A percentile compares a stretch with the other conserved stretches of the same genome.
phyloP scores from a whole-genome alignment of 1,140 invertebrate genomes.

The Aethina tumida region DNA sequence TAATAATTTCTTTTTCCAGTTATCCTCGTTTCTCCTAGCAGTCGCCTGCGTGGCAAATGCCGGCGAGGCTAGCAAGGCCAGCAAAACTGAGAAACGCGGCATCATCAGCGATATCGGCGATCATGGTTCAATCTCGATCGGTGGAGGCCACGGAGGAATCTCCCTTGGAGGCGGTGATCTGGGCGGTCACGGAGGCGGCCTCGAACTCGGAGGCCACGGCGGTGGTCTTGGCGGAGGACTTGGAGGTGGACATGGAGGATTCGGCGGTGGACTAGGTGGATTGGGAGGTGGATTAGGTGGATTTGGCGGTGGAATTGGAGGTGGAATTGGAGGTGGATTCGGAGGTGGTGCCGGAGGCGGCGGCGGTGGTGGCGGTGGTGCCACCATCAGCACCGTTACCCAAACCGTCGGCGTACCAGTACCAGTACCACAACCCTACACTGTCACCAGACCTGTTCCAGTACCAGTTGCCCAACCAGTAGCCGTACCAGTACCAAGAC shows the following conservation, averaged over 20 bases:
- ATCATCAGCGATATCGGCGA: constrained; percentile 2
- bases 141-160: neutral
- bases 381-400: constrained; percentile 12
- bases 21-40: constrained; percentile 13
- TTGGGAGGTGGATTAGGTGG: neutral
- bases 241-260: too few species aligned
- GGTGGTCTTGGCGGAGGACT: too few species aligned
- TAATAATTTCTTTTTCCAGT: constrained; percentile 2
- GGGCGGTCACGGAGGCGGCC: constrained; percentile 5
- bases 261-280: too few species aligned
- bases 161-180: constrained; percentile 7
- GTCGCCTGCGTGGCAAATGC: constrained; percentile 7
- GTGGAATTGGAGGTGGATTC: constrained; percentile 8
- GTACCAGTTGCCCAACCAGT: constrained; percentile 19
- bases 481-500: constrained; percentile 25
- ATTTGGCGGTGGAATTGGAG: constrained; percentile 11
- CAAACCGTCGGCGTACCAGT: constrained; percentile 18
- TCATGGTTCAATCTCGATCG: neutral
- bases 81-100: constrained; percentile 7
- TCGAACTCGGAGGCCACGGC: too few species aligned
- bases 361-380: constrained; percentile 12
- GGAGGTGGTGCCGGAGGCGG: constrained; percentile 11
- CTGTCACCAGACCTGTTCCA: constrained; percentile 34
- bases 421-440: constrained; percentile 30
- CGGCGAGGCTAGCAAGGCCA: constrained; percentile 9